Conservation (phyloP, 2,113 vertebrate genomes). For the Gymnarchus niloticus region DNA sequence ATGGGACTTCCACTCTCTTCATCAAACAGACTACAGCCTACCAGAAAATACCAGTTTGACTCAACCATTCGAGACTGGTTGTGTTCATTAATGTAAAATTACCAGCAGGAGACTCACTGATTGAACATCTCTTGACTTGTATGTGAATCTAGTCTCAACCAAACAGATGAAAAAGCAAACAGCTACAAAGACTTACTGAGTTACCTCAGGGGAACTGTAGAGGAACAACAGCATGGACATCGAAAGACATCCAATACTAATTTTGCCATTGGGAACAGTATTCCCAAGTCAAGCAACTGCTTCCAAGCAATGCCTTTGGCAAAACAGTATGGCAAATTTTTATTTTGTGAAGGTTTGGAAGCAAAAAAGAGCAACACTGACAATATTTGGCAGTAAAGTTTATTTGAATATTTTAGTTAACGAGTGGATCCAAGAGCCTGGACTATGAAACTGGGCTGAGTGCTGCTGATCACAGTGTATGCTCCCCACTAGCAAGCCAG, state of each 20-base stretch:
- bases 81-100: too few relatives aligned
- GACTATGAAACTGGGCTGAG: too few relatives aligned
- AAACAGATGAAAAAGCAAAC: background rate
- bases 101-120: too few relatives aligned
- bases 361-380: too few relatives aligned
- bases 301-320: background rate
- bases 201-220: background rate
- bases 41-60: background rate
- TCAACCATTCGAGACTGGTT: too few relatives aligned
- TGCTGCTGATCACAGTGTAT: too few relatives aligned
- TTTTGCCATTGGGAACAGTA: background rate
- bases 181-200: background rate
- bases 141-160: background rate
- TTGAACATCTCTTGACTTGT: background rate
- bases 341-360: background rate
- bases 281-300: background rate
- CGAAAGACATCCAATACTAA: background rate
- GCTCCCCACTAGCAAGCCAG: too few relatives aligned
- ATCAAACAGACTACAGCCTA: background rate
- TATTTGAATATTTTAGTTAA: background rate
- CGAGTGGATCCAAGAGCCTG: too few relatives aligned
- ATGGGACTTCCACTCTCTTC: background rate
- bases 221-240: background rate
- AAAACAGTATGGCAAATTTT: background rate
- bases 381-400: background rate